These are phyloP conservation scores for Calidris pygmaea DNA, from an alignment of 2,113 vertebrate genomes.

Conservation along the genomic window DNA sequence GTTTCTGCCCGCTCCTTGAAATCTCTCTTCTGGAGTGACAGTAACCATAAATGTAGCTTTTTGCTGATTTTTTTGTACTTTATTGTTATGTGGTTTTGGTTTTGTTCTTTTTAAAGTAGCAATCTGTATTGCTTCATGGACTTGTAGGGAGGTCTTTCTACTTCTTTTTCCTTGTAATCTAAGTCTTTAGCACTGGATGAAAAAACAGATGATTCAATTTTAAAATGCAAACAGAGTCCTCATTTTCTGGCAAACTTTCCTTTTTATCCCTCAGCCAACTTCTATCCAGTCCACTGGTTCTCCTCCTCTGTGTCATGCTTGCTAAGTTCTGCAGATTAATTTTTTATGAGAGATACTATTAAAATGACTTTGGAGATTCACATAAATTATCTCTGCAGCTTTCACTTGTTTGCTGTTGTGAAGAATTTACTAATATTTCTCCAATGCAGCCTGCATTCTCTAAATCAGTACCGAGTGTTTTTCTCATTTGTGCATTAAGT, in stretches of 20 bases:
- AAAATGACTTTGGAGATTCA: slow-evolving; percentile 29
- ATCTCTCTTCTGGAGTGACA: neutral
- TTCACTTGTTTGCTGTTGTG: neutral
- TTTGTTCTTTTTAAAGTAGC: neutral
- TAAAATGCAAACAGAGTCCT: slow-evolving; percentile 24
- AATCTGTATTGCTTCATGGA: neutral
- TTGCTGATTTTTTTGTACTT: neutral
- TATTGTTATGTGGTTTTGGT: neutral
- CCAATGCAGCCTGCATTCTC: neutral
- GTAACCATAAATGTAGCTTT: slow-evolving; percentile 16
- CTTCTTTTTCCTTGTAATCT: neutral
- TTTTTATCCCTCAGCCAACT: slow-evolving; percentile 38
- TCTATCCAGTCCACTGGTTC: slow-evolving; percentile 54
- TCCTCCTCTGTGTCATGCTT: slow-evolving; percentile 46
- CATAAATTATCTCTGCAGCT: slow-evolving; percentile 32
- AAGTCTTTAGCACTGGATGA: neutral
- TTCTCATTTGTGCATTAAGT: neutral
- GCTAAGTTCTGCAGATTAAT: slow-evolving; percentile 49
- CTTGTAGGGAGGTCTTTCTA: neutral
- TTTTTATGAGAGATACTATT: slow-evolving; percentile 40
- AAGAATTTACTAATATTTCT: neutral
- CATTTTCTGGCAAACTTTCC: slow-evolving; percentile 53
- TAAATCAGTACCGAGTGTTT: neutral
- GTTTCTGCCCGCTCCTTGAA: slow-evolving; percentile 24
- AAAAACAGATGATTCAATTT: neutral